Evolutionary conservation across 2,888 invertebrate species (phyloP), one percentile per base, ranked within the genome.

Genomic region (Podotricha telesiphe): DNA sequence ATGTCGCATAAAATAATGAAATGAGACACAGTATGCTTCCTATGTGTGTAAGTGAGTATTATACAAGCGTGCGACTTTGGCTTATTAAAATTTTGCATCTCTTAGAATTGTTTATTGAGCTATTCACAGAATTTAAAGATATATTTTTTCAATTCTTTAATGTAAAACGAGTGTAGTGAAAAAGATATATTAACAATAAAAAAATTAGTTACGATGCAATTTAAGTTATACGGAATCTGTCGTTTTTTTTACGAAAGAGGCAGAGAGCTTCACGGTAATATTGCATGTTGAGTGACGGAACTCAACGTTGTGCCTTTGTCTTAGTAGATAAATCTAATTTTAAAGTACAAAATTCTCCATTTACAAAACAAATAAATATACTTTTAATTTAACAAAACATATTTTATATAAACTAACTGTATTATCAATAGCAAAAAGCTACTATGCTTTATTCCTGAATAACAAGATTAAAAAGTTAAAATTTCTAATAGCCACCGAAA

Each of bases 1-100:
- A 82, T 84, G 77, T 77, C 85, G 90, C 91, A 91, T 91, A 85
- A 82, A 79, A 79, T 81, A 77, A 77, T 76, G 78, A 74, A 73
- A 77, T 76, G 74, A 81, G 76, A 62, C 22, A 62, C 37, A 7
- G 28, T 50, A 61, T 61, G 66, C 77, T 15, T n/a, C n/a, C 10
- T 59, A 59, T 20, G 42, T 20, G 7, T 40, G 42, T 34, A 71
- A 75, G 79, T 73, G 67, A 45, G 45, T 83, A 86, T 86, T 80
- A 76, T 80, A 45, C 65, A 73, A 70, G 22, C 71, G 55, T 56
- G 73, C 75, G 75, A 75, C 63, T 68, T 70, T 69, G 73, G 73
- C 34, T 62, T 70, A 68, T 65, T 56, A 47, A 37, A 58, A n/a
- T 45, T 45, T 45, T 50, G 45, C 59, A 42, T 67, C 28, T 28